Evolutionary conservation across 2,797 vertebrate genomes (phyloP).

Genomic region (Cirrhinus mrigala): DNA sequence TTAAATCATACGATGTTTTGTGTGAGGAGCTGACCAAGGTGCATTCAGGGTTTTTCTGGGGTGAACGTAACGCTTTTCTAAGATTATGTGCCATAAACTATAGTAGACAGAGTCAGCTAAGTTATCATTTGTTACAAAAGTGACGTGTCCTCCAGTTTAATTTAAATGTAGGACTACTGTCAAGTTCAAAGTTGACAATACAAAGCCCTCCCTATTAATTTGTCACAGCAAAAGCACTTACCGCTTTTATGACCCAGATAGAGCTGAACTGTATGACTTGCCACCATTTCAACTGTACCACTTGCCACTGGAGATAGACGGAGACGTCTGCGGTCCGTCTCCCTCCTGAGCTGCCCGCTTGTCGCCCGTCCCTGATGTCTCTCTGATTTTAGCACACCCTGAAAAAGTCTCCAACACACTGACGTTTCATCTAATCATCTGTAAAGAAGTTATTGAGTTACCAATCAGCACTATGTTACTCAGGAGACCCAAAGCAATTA

Average conservation of each 20-base stretch:
- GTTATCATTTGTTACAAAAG: slow-evolving; percentile 5
- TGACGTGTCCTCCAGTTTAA: slow-evolving; percentile 25
- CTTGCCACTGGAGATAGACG: neutral
- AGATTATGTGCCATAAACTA: neutral
- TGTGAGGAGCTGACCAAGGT: neutral
- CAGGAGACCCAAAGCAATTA: slow-evolving; percentile 67
- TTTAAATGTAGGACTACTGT: slow-evolving; percentile 14
- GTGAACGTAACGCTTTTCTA: neutral
- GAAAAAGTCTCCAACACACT: slow-evolving; percentile 49
- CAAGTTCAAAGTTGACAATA: slow-evolving; percentile 21
- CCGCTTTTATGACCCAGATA: slow-evolving; percentile 34
- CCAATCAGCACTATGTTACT: slow-evolving; percentile 63
- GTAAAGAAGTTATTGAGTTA: slow-evolving; percentile 66
- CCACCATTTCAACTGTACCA: neutral
- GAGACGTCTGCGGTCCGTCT: neutral
- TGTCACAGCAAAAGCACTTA: slow-evolving; percentile 17
- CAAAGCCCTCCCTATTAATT: slow-evolving; percentile 18
- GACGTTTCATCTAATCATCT: slow-evolving; percentile 62
- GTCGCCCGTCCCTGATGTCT: slow-evolving; percentile 34
- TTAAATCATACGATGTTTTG: neutral
- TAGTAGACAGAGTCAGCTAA: neutral
- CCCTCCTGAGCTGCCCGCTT: slow-evolving; percentile 8
- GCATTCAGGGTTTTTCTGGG: neutral
- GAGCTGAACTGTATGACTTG: neutral
- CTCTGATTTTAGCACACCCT: slow-evolving; percentile 50